Evolutionary conservation across 2,113 vertebrate genomes (phyloP).

Genomic region (Progne subis): DNA sequence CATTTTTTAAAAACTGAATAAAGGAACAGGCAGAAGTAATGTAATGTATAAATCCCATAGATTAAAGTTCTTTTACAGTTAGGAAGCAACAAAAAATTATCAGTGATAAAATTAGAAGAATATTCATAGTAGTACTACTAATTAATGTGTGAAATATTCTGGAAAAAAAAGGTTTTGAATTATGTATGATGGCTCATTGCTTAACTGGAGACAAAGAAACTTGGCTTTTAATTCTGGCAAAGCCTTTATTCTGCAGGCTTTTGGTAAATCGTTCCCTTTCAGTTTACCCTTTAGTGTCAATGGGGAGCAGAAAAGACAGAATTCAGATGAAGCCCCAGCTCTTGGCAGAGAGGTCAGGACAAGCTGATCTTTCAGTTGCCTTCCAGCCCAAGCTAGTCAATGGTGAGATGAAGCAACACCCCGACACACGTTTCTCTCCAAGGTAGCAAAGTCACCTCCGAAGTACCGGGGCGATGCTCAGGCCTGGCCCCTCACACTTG

Average conservation of each 20-base stretch:
- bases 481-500: rapidly evolving
- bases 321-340: background rate
- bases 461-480: background rate
- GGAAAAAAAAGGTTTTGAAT: constrained; percentile 33
- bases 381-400: background rate
- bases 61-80: background rate
- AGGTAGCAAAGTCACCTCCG: background rate
- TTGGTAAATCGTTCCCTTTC: background rate
- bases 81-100: background rate
- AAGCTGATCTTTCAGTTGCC: background rate
- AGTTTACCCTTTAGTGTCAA: background rate
- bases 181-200: constrained; percentile 13
- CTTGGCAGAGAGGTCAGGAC: background rate
- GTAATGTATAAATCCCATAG: background rate
- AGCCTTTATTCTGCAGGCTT: background rate
- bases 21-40: background rate
- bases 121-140: constrained; percentile 34
- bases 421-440: rapidly evolving
- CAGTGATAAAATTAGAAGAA: background rate
- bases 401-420: rapidly evolving
- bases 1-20: background rate
- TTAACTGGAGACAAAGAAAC: background rate
- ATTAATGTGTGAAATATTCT: constrained; percentile 33
- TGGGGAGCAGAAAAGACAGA: background rate
- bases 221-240: constrained; percentile 29